phyloP scores from a whole-genome alignment of 30 jellyfish, hydroid and myxozoan genomes.

The Chrysaora quinquecirrha region DNA sequence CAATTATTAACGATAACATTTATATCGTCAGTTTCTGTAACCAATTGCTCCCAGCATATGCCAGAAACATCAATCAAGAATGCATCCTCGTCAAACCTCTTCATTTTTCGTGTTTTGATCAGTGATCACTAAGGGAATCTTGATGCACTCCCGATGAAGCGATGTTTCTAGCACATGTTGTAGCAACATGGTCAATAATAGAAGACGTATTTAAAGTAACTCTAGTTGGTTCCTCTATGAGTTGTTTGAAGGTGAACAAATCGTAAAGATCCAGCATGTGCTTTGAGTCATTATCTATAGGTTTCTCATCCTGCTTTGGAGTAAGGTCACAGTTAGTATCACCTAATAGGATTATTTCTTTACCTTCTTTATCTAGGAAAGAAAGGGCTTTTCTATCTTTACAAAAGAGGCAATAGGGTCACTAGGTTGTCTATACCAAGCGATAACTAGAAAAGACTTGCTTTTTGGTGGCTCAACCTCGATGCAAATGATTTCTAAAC shows the following conservation, averaged over 20 bases:
- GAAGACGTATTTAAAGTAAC: no score
- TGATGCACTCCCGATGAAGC: constrained; percentile 18
- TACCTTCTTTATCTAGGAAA: no score
- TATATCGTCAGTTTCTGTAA: constrained; percentile 32
- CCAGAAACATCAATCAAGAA: constrained; percentile 52
- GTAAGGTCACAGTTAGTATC: constrained; percentile 20
- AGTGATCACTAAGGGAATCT: constrained; percentile 27
- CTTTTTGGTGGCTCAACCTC: no score
- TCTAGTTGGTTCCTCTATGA: no score
- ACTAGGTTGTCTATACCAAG: constrained; percentile 23
- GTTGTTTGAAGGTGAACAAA: constrained; percentile 30
- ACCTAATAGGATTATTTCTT: no score
- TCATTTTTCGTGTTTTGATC: not conserved
- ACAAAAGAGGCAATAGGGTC: constrained; percentile 11
- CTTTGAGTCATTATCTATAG: constrained; percentile 33
- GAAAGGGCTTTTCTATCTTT: constrained; percentile 2
- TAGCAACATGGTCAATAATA: no score
- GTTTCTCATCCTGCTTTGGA: constrained; percentile 16
- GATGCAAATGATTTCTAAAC: constrained; percentile 9
- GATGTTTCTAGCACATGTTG: constrained; percentile 1
- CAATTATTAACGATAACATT: constrained; percentile 35
- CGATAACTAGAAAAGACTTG: not conserved
- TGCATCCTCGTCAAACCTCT: constrained; percentile 31
- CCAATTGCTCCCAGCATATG: constrained; percentile 45
- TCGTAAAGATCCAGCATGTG: constrained; percentile 30